Evolutionary conservation across 2,888 invertebrate species (phyloP).

Genomic region (Chesias legatella): DNA sequence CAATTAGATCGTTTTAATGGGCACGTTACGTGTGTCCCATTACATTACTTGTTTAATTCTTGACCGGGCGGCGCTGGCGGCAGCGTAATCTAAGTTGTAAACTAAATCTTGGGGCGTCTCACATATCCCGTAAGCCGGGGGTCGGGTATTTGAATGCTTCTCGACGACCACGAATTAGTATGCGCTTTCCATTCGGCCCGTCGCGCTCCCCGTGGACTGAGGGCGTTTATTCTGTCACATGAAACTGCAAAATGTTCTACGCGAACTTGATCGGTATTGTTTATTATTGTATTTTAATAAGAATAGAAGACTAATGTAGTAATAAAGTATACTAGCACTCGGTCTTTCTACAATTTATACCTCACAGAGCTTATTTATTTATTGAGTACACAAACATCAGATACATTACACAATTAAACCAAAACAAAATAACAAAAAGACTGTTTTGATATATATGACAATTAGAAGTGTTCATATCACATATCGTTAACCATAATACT

Average conservation of each 20-base stretch:
- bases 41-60: conserved; percentile 76
- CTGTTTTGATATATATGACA: too few relatives aligned
- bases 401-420: too few relatives aligned
- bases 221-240: conserved; percentile 54
- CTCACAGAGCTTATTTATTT: too few relatives aligned
- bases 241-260: conserved; percentile 7
- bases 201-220: conserved; percentile 59
- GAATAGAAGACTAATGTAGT: too few relatives aligned
- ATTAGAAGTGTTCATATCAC: too few relatives aligned
- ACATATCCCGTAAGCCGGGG: conserved; percentile 76
- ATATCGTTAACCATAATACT: too few relatives aligned
- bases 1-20: conserved; percentile 47
- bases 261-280: too few relatives aligned
- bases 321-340: too few relatives aligned
- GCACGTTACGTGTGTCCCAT: conserved; percentile 57
- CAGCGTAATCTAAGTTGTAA: conserved; percentile 75
- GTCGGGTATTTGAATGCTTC: conserved; percentile 71
- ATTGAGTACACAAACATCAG: too few relatives aligned
- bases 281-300: too few relatives aligned
- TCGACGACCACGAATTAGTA: conserved; percentile 76
- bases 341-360: too few relatives aligned
- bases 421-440: too few relatives aligned
- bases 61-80: conserved; percentile 67
- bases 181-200: conserved; percentile 69
- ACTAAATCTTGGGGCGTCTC: conserved; percentile 77